phyloP scores from a whole-genome alignment of 2,888 invertebrate genomes.

The Erebia aethiops region DNA sequence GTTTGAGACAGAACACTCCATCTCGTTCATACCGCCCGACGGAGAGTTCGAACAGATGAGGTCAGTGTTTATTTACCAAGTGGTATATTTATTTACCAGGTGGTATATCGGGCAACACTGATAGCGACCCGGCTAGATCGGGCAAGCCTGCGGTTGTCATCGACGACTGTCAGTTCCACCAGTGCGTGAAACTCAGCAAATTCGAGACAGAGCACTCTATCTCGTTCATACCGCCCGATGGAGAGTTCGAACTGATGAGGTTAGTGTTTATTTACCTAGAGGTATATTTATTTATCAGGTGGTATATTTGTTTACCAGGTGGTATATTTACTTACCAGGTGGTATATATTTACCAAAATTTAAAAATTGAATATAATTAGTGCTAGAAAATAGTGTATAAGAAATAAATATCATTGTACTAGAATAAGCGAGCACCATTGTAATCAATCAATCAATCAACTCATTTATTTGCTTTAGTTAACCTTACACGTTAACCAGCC shows the following conservation, averaged over 20 bases:
- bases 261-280: slow-evolving; percentile 51
- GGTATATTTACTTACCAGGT: not conserved
- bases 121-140: slow-evolving; percentile 92
- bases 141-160: slow-evolving; percentile 99
- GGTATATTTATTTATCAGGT: too few species aligned
- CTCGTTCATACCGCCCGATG: slow-evolving; percentile 99
- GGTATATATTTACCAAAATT: too few species aligned
- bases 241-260: slow-evolving; percentile 99
- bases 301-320: not conserved
- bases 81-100: slow-evolving; percentile 46
- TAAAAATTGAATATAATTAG: too few species aligned
- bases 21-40: slow-evolving; percentile 99
- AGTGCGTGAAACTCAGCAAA: slow-evolving; percentile 99
- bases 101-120: slow-evolving; percentile 84
- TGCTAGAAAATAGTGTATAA: too few species aligned
- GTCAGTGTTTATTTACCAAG: slow-evolving; percentile 60
- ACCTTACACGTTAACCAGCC: too few species aligned
- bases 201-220: slow-evolving; percentile 99
- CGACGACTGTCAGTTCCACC: slow-evolving; percentile 99
- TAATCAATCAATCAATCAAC: too few species aligned
- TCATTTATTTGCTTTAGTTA: too few species aligned
- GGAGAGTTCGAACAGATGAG: slow-evolving; percentile 99
- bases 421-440: too few species aligned
- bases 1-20: slow-evolving; percentile 99
- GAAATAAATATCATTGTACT: too few species aligned